A percentile compares a stretch with the other conserved stretches of the same genome.
These are phyloP conservation scores for Calycopis cecrops DNA, from an alignment of 1,140 invertebrate species.

Conservation along the genomic window DNA sequence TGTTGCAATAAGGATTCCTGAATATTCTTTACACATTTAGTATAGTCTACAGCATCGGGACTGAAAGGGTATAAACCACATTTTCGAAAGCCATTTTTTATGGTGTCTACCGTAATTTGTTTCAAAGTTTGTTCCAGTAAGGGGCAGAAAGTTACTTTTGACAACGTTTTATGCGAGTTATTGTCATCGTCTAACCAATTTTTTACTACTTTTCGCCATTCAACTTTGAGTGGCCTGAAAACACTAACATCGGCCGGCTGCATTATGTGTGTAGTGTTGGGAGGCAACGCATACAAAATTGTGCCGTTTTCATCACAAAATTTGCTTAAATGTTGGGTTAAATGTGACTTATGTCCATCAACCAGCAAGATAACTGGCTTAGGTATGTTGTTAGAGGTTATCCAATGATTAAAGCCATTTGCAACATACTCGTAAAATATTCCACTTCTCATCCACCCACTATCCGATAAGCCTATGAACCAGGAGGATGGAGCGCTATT, in stretches of 20 bases:
- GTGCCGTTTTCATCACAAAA: slow-evolving; percentile 14
- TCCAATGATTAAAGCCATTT: slow-evolving; percentile 5
- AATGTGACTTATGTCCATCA: slow-evolving; percentile 14
- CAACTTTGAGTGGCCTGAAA: slow-evolving; percentile 12
- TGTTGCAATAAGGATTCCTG: not conserved
- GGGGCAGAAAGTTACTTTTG: too few species aligned
- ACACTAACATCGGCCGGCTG: slow-evolving; percentile 20
- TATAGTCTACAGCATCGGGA: not conserved
- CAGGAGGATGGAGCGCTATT: slow-evolving; percentile 8
- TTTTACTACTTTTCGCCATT: too few species aligned
- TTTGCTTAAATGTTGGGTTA: slow-evolving; percentile 5
- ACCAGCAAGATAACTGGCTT: slow-evolving; percentile 15
- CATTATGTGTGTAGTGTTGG: slow-evolving; percentile 15
- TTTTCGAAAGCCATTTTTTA: slow-evolving; percentile 3
- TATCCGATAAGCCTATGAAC: slow-evolving; percentile 14
- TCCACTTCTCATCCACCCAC: slow-evolving; percentile 14
- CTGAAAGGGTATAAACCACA: slow-evolving; percentile 2
- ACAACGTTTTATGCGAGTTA: too few species aligned
- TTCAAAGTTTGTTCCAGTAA: too few species aligned
- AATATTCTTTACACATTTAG: slow-evolving; percentile 19
- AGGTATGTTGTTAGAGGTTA: not conserved
- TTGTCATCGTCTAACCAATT: too few species aligned
- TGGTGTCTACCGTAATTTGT: not conserved
- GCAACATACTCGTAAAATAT: slow-evolving; percentile 14
- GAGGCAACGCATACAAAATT: slow-evolving; percentile 15